phyloP scores from a whole-genome alignment of 2,797 vertebrate genomes.

The Cottoperca gobio region DNA sequence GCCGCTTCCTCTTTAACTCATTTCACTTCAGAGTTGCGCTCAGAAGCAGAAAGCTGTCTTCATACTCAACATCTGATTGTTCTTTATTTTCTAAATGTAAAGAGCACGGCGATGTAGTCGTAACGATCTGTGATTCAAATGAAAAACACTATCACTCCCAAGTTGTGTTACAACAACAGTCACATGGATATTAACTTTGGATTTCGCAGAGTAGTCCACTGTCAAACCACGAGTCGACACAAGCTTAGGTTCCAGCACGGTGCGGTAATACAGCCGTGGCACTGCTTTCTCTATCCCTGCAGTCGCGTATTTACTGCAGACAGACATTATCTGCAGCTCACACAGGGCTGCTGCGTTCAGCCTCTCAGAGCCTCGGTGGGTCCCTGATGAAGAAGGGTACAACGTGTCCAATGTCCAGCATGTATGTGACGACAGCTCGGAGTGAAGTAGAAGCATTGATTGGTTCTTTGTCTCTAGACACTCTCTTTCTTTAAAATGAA shows the following conservation, averaged over 20 bases:
- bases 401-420: not conserved
- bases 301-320: no score
- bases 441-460: no score
- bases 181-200: no score
- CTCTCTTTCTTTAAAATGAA: not conserved
- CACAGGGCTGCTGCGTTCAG: no score
- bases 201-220: no score
- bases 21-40: not conserved
- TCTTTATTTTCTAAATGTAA: not conserved
- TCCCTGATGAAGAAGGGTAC: not conserved
- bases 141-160: not conserved
- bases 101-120: not conserved
- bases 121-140: not conserved
- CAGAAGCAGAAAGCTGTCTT: not conserved
- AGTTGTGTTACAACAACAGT: not conserved
- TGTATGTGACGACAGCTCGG: not conserved
- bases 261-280: no score
- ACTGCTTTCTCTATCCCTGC: no score
- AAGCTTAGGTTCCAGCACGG: no score
- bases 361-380: no score
- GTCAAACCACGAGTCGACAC: no score
- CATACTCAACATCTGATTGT: not conserved
- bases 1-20: constrained; percentile 27
- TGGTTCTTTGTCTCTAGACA: not conserved
- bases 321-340: no score